Conservation (phyloP, 2,888 invertebrate species). For the Cristatella mucedo region DNA sequence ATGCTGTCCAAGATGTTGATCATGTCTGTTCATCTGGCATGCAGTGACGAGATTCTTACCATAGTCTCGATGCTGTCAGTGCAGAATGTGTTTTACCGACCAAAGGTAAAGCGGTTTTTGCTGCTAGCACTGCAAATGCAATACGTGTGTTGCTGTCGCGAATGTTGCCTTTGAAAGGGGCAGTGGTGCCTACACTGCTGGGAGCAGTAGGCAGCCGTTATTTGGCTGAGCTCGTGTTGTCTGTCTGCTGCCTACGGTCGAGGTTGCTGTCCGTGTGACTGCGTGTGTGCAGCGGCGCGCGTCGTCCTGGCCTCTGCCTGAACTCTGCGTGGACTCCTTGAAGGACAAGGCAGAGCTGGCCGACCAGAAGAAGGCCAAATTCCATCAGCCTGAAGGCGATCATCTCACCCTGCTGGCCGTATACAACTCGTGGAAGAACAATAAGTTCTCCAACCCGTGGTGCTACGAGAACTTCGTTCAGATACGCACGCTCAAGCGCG, state of each 20-base stretch:
- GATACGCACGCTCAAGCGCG: conserved; percentile 82
- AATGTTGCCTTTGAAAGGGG: no score
- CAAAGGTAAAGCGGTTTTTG: conserved; percentile 41
- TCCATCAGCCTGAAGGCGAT: conserved; percentile 96
- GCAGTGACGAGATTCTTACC: conserved; percentile 93
- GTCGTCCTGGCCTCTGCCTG: no score
- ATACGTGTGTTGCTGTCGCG: no score
- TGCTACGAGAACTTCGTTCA: conserved; percentile 99
- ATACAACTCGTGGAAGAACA: conserved; percentile 97
- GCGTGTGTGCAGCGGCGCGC: no score
- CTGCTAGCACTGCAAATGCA: no score
- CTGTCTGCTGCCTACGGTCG: no score
- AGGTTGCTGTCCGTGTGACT: no score
- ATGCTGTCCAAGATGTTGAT: conserved; percentile 95
- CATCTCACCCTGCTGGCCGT: conserved; percentile 92
- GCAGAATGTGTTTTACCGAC: conserved; percentile 86
- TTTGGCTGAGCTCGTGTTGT: no score
- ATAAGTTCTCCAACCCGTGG: conserved; percentile 97
- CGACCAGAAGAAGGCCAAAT: conserved; percentile 97
- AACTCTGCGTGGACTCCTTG: no score
- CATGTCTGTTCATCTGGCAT: conserved; percentile 92
- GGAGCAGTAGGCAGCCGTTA: no score
- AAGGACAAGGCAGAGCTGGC: conserved; percentile 54
- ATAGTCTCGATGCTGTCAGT: conserved; percentile 98
- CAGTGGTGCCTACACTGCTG: no score